Percentiles rank a stretch among this genome's conserved stretches.
Conservation (phyloP, 2,797 vertebrate genomes). For the Agapornis canus region DNA sequence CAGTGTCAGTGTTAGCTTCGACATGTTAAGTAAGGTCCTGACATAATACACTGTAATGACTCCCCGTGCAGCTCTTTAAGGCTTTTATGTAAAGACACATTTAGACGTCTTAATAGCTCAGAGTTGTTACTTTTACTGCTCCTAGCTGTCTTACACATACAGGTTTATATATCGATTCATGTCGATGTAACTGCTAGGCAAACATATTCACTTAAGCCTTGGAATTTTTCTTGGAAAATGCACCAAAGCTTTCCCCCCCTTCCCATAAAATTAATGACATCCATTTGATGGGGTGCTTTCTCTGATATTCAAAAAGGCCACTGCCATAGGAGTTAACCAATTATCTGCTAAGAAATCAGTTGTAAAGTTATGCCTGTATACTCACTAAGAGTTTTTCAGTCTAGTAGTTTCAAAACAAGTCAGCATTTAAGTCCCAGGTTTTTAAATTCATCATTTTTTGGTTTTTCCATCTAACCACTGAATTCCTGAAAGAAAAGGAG, state of each 20-base stretch:
- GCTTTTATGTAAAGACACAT: constrained; percentile 59
- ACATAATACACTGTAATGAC: constrained; percentile 56
- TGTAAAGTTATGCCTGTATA: constrained; percentile 11
- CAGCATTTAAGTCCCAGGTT: neutral
- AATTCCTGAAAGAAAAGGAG: neutral
- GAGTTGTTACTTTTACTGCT: constrained; percentile 63
- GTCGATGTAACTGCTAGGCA: constrained; percentile 12
- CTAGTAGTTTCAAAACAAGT: constrained; percentile 13
- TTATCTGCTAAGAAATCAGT: constrained; percentile 8
- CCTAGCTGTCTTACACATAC: constrained; percentile 48
- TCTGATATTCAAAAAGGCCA: neutral
- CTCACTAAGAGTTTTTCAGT: neutral
- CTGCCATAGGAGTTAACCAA: neutral
- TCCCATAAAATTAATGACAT: neutral
- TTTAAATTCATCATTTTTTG: constrained; percentile 32
- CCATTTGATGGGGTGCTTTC: constrained; percentile 43
- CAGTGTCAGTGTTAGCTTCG: constrained; percentile 43
- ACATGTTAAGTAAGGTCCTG: constrained; percentile 50
- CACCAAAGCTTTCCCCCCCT: neutral
- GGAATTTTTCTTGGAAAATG: constrained; percentile 64
- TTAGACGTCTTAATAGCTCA: constrained; percentile 44
- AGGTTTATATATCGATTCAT: constrained; percentile 27
- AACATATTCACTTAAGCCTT: neutral
- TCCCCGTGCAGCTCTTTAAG: constrained; percentile 58
- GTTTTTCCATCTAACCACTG: constrained; percentile 13